Evolutionary conservation across 2,113 vertebrate genomes (phyloP).

Genomic region (Cyanoderma ruficeps): DNA sequence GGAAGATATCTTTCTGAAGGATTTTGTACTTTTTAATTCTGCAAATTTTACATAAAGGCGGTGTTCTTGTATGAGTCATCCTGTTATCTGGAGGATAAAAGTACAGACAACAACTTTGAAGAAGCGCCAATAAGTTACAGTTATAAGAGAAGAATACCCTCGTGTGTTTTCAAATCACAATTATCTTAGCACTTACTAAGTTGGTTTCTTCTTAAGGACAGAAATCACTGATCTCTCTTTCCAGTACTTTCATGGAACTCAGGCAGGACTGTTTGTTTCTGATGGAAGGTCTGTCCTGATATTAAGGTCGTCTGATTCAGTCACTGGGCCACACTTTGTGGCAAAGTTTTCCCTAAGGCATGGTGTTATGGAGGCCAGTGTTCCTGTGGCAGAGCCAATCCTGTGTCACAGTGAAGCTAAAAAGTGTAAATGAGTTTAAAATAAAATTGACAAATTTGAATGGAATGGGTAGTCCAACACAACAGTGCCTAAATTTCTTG

Average conservation of each 20-base stretch:
- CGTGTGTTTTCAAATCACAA: neutral
- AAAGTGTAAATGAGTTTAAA: neutral
- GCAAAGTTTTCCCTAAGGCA: neutral
- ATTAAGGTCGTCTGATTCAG: neutral
- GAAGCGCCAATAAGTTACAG: neutral
- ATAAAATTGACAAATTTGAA: neutral
- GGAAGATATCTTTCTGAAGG: neutral
- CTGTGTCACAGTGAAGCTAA: neutral
- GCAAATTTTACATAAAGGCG: neutral
- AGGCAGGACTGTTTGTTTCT: neutral
- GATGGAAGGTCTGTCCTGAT: neutral
- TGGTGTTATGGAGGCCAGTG: neutral
- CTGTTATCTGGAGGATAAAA: neutral
- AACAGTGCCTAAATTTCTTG: neutral
- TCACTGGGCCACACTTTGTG: neutral
- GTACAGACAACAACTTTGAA: neutral
- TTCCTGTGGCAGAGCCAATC: neutral
- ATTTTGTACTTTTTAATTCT: neutral
- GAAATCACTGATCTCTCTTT: neutral
- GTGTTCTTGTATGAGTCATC: neutral
- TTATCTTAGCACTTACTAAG: neutral
- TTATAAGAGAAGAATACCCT: neutral
- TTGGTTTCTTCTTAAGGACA: neutral
- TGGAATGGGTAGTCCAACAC: neutral
- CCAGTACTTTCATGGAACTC: neutral